These are phyloP conservation scores for Circaetus cinerascens DNA, from an alignment of 2,113 vertebrate genomes.

Conservation along the genomic window DNA sequence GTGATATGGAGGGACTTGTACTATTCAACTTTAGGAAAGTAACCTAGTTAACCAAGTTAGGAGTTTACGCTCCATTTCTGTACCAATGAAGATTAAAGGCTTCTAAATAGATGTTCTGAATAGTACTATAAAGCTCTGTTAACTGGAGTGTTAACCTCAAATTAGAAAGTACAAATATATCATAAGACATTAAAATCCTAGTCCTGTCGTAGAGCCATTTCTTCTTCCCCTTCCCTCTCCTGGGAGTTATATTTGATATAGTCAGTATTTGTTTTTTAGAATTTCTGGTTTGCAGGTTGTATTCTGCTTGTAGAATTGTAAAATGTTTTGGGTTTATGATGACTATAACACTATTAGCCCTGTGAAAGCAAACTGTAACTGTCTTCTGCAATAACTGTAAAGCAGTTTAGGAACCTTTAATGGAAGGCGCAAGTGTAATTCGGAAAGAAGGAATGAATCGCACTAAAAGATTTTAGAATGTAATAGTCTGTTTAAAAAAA, in stretches of 20 bases:
- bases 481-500: not conserved
- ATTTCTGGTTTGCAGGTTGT: not conserved
- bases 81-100: not conserved
- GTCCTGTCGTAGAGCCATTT: not conserved
- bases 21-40: not conserved
- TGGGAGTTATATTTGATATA: not conserved
- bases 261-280: not conserved
- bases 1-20: not conserved
- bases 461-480: not conserved
- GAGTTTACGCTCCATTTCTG: not conserved
- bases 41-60: not conserved
- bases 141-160: not conserved
- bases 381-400: not conserved
- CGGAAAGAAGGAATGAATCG: not conserved
- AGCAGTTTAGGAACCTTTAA: not conserved
- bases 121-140: not conserved
- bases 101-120: not conserved
- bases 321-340: not conserved
- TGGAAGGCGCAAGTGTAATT: not conserved
- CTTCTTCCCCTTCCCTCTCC: not conserved
- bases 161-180: not conserved
- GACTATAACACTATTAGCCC: rapidly evolving
- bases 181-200: not conserved
- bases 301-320: not conserved
- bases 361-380: not conserved